Evolutionary conservation across 2,888 invertebrate species (phyloP).

Genomic region (Halocaridina rubra): DNA sequence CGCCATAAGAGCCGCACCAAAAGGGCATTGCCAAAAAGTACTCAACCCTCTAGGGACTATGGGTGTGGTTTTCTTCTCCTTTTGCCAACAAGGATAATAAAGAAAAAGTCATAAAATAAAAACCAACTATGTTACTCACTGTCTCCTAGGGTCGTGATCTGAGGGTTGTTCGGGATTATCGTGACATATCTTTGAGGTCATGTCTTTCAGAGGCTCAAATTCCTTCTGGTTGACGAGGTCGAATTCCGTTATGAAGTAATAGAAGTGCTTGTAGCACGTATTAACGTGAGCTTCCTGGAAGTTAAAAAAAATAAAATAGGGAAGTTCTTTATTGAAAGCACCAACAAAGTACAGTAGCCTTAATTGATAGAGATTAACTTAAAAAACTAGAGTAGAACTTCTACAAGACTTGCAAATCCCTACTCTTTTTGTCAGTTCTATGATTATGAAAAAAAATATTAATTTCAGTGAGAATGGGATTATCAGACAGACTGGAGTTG

Average conservation of each 20-base stretch:
- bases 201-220: slow-evolving; percentile 84
- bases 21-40: too few species aligned
- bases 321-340: not conserved
- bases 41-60: too few species aligned
- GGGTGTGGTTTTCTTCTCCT: too few species aligned
- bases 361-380: not conserved
- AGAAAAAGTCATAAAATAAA: too few species aligned
- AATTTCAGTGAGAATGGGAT: not conserved
- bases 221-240: slow-evolving; percentile 85
- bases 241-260: slow-evolving; percentile 90
- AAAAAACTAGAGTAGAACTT: not conserved
- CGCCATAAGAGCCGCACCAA: too few species aligned
- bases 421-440: not conserved
- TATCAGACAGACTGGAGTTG: not conserved
- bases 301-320: slow-evolving; percentile 4
- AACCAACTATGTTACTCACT: not conserved
- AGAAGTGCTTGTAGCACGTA: slow-evolving; percentile 94
- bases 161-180: slow-evolving; percentile 53
- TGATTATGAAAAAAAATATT: not conserved
- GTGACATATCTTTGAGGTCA: slow-evolving; percentile 78
- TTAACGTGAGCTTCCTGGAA: slow-evolving; percentile 90
- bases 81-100: too few species aligned
- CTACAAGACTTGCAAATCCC: not conserved
- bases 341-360: not conserved
- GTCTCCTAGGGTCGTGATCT: not conserved